phyloP scores from a whole-genome alignment of 2,797 vertebrate species.

The Galagoides demidoff region DNA sequence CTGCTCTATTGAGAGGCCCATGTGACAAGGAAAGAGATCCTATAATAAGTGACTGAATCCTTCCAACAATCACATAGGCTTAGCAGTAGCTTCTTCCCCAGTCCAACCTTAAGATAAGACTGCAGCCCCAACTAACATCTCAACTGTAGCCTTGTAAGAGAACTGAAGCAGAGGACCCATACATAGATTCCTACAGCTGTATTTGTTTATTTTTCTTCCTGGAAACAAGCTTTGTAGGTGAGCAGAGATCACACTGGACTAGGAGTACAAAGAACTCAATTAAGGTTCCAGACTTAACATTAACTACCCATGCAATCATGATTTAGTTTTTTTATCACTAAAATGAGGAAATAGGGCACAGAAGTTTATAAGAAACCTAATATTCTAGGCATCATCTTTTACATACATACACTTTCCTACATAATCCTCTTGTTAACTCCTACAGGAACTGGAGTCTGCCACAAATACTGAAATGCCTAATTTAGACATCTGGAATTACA shows the following conservation, averaged over 20 bases:
- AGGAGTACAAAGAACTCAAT: not conserved
- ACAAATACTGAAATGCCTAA: not conserved
- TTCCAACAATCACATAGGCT: not conserved
- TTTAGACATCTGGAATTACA: not conserved
- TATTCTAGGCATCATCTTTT: not conserved
- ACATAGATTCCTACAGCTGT: not conserved
- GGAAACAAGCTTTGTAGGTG: not conserved
- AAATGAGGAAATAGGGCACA: not conserved
- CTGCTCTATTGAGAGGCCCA: not conserved
- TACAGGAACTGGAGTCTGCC: not conserved
- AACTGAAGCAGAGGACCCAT: not conserved
- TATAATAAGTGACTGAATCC: not conserved
- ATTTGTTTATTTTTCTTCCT: conserved; percentile 1
- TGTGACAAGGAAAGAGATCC: not conserved
- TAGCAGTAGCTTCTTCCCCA: not conserved
- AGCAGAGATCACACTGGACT: not conserved
- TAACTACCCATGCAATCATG: not conserved
- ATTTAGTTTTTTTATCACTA: not conserved
- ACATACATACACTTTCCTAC: not conserved
- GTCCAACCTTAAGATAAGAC: not conserved
- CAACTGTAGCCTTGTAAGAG: not conserved
- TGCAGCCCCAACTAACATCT: not conserved
- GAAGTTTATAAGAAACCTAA: not conserved
- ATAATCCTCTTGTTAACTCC: not conserved
- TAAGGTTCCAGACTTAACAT: not conserved